Evolutionary conservation across 2,888 invertebrate species (phyloP), one percentile per base, ranked within the genome.

Genomic region (Sphecodes monilicornis): DNA sequence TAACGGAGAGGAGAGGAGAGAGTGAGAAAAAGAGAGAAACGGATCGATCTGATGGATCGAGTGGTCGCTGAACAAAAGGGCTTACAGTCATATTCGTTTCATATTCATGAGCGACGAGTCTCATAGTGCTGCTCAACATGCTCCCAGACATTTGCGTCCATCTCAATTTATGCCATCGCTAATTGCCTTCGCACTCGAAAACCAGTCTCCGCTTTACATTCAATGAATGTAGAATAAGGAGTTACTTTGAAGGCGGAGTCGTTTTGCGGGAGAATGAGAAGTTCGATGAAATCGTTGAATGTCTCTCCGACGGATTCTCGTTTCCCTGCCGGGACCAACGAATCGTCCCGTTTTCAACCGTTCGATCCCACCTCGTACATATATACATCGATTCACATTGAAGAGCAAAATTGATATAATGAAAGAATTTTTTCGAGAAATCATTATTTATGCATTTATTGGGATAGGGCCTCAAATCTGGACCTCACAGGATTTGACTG

Each of bases 81-180:
- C 85, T 87, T 77, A 76, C 87, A 90, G 88, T 89, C 90, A 90
- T 89, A 90, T 88, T 88, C 89, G 90, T 91, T 92, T 91, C 91
- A 92, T 92, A 92, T 92, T 92, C 91, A 92, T 91, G 91, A 92
- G 86, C 85, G 85, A 70, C 80, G 70, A 50, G 43, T 82, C 78
- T 78, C 79, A 75, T 75, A 76, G 85, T 76, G 79, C 86, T 88
- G 86, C 86, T 90, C 90, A 87, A 87, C 88, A 82, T 84, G 88
- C 88, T 82, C 70, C 80, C 80, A 85, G 84, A 89, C 87, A 86
- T 88, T 75, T 82, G 82, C 88, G 84, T 90, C 90, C 81, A 87
- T 90, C 86, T 87, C 88, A 86, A 91, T 92, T 91, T 90, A 90
- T 90, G 85, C 89, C 83, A 86, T 85, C 84, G 84, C 89, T 91